A percentile compares a stretch with the other conserved stretches of the same genome.
phyloP scores from a whole-genome alignment of 2,888 invertebrate species.

The Allygus modestus region DNA sequence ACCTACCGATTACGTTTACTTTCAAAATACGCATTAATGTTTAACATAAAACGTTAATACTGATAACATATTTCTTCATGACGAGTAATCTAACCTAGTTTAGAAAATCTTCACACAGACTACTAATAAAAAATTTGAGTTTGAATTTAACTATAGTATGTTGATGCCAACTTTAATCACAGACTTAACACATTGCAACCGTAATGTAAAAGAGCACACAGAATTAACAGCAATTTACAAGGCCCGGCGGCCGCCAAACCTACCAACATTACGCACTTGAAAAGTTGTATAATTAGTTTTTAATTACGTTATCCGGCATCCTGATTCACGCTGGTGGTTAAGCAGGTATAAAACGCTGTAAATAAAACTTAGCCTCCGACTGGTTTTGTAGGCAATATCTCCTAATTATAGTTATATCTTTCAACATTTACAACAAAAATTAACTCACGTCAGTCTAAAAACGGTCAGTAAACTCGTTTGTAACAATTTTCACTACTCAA shows the following conservation, averaged over 20 bases:
- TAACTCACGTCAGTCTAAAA: too few species aligned
- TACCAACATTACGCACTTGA: conserved; percentile 40
- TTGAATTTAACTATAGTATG: too few species aligned
- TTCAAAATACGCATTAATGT: too few species aligned
- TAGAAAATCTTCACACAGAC: too few species aligned
- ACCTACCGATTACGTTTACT: too few species aligned
- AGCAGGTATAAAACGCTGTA: conserved; percentile 16
- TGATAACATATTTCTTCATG: too few species aligned
- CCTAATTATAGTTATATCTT: background rate
- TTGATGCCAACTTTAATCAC: background rate
- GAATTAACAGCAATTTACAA: background rate
- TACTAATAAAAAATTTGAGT: too few species aligned
- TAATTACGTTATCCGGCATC: conserved; percentile 46
- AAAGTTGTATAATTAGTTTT: conserved; percentile 57
- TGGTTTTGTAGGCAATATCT: background rate
- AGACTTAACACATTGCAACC: background rate
- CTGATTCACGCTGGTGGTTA: conserved; percentile 8
- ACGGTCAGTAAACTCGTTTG: too few species aligned
- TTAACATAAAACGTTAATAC: too few species aligned
- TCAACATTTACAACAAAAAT: background rate
- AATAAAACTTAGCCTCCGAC: background rate
- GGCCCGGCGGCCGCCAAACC: background rate
- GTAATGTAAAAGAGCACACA: conserved; percentile 4
- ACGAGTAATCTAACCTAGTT: too few species aligned
- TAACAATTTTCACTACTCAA: too few species aligned